Base-by-base conservation (phyloP, 2,888 invertebrate genomes). In the Lysandra coridon region DNA sequence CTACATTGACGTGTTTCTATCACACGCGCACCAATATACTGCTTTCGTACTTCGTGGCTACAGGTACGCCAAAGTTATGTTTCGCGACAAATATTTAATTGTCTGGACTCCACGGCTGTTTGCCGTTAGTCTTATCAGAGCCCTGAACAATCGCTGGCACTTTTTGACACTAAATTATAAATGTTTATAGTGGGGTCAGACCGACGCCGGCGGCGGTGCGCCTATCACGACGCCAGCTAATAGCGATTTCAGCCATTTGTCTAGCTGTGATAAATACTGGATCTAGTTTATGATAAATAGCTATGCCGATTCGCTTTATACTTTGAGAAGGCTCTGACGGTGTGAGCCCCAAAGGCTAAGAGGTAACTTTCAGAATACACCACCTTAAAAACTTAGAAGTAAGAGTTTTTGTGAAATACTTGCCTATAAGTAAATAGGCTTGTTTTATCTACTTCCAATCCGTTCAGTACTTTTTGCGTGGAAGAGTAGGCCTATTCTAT, bases 231-330 rank as follows among this genome's bases (percentile, higher is more conserved):
- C 69, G 33, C 33, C 33, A 23, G 4, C 44, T 75, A 75, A 44
- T 30, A 49, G n/a, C 44, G 44, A 75, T 23, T 74, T 75, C 75
- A 75, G 75, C 75, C 75, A 49, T 44, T 44, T 75, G 75, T 75
- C 49, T 49, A 75, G 44, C 75, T 23, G 44, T 75, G 75, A 75
- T 75, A 75, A 75, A 75, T 75, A 75, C 75, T 23, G 75, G n/a
- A 44, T 49, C 49, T 75, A 44, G 49, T 44, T 75, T 69, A 69
- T 69, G 69, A 69, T 69, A 69, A 37, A 37, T 69, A 69, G 33
- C 33, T 17, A 1, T 5, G 69, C 33, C 33, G 69, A 14, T 23
- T 62, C 23, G 62, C 62, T 62, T 57, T 57, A 17, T 57, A 57
- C 14, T 57, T 57, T 49, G 49, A 49, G 2, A 49, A 49, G 2